Evolutionary conservation across 2,888 invertebrate species (phyloP), one percentile per base, ranked within the genome.

Genomic region (Cephus rjabovi): DNA sequence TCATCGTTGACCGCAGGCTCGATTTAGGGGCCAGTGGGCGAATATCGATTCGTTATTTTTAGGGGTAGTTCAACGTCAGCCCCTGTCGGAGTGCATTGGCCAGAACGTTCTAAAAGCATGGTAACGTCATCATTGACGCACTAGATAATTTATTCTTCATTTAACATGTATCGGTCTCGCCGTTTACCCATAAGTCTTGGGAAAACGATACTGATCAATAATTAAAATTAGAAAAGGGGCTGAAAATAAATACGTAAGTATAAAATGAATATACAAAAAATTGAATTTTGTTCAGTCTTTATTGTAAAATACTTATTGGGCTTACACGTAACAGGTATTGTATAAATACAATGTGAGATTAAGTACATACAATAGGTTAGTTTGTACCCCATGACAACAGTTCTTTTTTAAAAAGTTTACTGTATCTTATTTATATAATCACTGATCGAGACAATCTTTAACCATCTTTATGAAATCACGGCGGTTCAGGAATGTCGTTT

Each of bases 1-100:
- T 71, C 71, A 31, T 71, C 81, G 81, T 81, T 86, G 84, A 86
- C 86, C 84, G 82, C 83, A 80, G 83, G 83, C 84, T 84, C 84
- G 81, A 86, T 86, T 85, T 83, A 86, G 85, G 82, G 82, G 83
- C 56, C 87, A 89, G 85, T 82, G 80, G 83, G 83, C 85, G 71
- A 83, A 87, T 89, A 89, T 89, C 87, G 89, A 89, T 89, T 88
- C 85, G 86, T 89, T 89, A 88, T 89, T 89, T 89, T 88, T 89
- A 88, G 88, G 88, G 88, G 84, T 85, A 86, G 85, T 81, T 81
- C 82, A 84, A 85, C 85, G 81, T 76, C 79, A 84, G 80, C 85
- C 85, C 84, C 88, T 86, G 82, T 83, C 84, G 84, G 81, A 75
- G 77, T 75, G 73, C 80, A 80, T 31, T 71, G 31, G 33, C 71